Evolutionary conservation across 1,140 invertebrate species (phyloP), one percentile per base, ranked within the genome.

Genomic region (Anastrepha ludens): DNA sequence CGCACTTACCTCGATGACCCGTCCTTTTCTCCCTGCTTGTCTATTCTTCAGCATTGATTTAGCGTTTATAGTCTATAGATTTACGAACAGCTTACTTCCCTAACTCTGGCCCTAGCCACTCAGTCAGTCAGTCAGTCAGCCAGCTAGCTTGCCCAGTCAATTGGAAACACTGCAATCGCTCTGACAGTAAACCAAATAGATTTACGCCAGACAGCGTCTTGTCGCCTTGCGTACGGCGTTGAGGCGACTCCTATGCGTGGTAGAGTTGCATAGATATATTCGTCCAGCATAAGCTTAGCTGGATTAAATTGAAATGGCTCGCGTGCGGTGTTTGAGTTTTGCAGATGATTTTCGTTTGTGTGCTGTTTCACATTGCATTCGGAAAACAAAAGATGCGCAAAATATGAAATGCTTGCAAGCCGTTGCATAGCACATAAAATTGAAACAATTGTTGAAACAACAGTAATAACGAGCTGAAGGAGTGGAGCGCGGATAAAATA

Each of bases 301-400:
- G 47, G 74, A 17, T 55, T 11, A 81, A 81, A 58, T 81, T 81
- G 47, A 81, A 81, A 81, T 81, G 47, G 74, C 55, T 29, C 74
- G 44, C 50, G 74, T 17, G 50, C 50, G 15, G 4, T 81, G n/a
- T 50, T 55, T 81, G n/a, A 47, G 15, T 81, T 81, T 81, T 81
- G n/a, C 47, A 55, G 74, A 29, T 81, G 8, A 81, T 20, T 50
- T 58, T 81, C 74, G 17, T 81, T 81, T 81, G n/a, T 50, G 50
- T 78, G 70, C 17, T 81, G 47, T 15, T 55, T 81, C n/a, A 47
- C 47, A 9, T 81, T 6, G n/a, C 74, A 81, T 29, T 58, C 20
- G n/a, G 74, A 81, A 81, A 81, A 55, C 74, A 81, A 81, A 81
- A 81, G 44, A 50, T 81, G 74, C 20, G 20, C 74, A 55, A 39